Conservation (phyloP, 2,797 vertebrate genomes). For the Carduelis carduelis region DNA sequence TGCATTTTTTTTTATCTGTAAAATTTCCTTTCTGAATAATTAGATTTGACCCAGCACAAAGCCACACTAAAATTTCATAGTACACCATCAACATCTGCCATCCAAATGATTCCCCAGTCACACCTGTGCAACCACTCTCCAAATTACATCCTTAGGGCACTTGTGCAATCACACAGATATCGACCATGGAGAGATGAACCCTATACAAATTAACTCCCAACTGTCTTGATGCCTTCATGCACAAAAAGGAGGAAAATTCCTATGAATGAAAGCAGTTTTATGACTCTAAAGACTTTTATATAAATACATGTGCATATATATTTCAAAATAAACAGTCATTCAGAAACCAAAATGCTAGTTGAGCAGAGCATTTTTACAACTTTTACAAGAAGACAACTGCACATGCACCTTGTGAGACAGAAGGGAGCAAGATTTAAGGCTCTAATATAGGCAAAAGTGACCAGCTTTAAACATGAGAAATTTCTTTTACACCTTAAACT, state of each 20-base stretch:
- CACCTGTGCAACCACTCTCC: conserved; percentile 51
- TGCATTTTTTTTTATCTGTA: neutral
- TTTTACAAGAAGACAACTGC: neutral
- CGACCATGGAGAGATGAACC: neutral
- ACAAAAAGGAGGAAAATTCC: neutral
- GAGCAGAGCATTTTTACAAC: neutral
- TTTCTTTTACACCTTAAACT: neutral
- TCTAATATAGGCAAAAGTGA: neutral
- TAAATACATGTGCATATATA: neutral
- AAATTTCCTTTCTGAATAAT: neutral
- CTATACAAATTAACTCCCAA: neutral
- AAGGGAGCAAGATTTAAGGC: neutral
- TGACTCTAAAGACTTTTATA: neutral
- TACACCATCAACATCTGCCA: conserved; percentile 14
- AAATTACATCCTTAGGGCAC: neutral
- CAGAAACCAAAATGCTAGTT: neutral
- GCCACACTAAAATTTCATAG: neutral
- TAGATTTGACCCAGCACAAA: neutral
- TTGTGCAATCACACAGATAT: conserved; percentile 1
- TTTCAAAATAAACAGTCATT: neutral
- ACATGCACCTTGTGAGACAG: neutral
- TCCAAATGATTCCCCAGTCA: conserved; percentile 21
- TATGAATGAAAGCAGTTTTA: neutral
- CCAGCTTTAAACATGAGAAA: neutral
- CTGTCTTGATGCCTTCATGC: neutral